These are phyloP conservation scores for Champsocephalus esox DNA, from an alignment of 2,797 vertebrate genomes.

Conservation along the genomic window DNA sequence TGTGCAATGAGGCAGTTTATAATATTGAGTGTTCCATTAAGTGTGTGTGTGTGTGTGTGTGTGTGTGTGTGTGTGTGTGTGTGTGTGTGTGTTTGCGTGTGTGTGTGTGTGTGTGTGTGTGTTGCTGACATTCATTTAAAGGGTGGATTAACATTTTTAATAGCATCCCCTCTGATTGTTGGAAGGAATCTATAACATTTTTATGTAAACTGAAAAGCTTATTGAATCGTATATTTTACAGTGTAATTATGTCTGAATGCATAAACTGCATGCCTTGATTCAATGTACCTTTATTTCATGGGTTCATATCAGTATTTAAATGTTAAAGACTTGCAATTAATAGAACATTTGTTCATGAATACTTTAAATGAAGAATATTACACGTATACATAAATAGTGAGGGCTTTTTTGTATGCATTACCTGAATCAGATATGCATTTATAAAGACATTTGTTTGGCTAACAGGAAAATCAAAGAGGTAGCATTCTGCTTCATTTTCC, in stretches of 20 bases:
- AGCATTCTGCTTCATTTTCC: too few species aligned
- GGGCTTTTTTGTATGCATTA: neutral
- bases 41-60: conserved; percentile 35
- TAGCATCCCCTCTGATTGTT: conserved; percentile 11
- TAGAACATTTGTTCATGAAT: neutral
- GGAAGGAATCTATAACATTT: conserved; percentile 10
- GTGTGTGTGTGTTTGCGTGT: conserved; percentile 19
- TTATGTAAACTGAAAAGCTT: conserved; percentile 7
- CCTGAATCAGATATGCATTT: neutral
- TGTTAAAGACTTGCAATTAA: neutral
- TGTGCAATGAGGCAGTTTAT: conserved; percentile 47
- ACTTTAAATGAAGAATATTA: neutral
- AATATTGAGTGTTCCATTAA: conserved; percentile 41
- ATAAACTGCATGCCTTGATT: neutral
- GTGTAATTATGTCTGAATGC: conserved; percentile 3
- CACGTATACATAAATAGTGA: neutral
- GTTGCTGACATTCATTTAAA: too few species aligned
- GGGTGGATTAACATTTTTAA: too few species aligned
- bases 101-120: neutral
- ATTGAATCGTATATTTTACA: neutral
- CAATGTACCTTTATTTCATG: too few species aligned
- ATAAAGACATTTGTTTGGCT: neutral
- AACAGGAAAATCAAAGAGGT: neutral
- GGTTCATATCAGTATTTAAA: too few species aligned
- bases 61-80: conserved; percentile 42